Percentiles rank a stretch among this genome's conserved stretches.
phyloP scores from a whole-genome alignment of 2,797 vertebrate species.

The Darevskia mixta region DNA sequence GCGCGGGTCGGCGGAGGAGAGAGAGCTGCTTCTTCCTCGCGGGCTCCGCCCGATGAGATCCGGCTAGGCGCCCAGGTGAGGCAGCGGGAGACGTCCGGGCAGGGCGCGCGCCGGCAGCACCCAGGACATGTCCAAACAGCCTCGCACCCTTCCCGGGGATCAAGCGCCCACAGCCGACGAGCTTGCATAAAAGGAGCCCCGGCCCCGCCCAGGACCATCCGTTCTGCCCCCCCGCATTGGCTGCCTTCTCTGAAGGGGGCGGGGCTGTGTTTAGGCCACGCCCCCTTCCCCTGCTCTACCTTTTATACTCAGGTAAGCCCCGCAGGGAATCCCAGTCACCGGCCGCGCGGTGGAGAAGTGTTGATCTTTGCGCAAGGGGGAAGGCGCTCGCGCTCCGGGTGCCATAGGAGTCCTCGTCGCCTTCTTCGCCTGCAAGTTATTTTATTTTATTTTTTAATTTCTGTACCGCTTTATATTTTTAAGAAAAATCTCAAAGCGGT shows the following conservation, averaged over 20 bases:
- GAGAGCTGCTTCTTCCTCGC: too few relatives aligned
- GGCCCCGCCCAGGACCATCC: fast-evolving
- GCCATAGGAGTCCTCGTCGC: neutral
- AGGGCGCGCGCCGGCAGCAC: neutral
- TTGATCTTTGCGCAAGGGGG: neutral
- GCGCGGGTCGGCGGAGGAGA: too few relatives aligned
- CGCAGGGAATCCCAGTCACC: neutral
- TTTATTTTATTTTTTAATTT: too few relatives aligned
- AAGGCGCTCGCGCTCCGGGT: neutral
- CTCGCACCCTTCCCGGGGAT: neutral
- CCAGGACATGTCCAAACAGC: neutral
- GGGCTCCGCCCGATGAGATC: neutral
- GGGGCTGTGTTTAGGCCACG: fast-evolving
- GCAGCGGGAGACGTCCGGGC: slow-evolving; percentile 2
- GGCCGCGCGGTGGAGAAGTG: neutral
- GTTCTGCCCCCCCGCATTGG: neutral
- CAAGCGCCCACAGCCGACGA: neutral
- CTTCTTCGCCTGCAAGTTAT: neutral
- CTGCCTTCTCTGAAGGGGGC: neutral
- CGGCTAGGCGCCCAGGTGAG: slow-evolving; percentile 38
- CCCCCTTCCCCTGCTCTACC: neutral
- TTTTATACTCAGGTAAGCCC: neutral
- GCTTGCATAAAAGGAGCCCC: neutral
- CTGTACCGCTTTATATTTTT: too few relatives aligned
- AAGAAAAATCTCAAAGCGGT: too few relatives aligned